phyloP scores from a whole-genome alignment of 2,113 vertebrate species.

The Boleophthalmus pectinirostris region DNA sequence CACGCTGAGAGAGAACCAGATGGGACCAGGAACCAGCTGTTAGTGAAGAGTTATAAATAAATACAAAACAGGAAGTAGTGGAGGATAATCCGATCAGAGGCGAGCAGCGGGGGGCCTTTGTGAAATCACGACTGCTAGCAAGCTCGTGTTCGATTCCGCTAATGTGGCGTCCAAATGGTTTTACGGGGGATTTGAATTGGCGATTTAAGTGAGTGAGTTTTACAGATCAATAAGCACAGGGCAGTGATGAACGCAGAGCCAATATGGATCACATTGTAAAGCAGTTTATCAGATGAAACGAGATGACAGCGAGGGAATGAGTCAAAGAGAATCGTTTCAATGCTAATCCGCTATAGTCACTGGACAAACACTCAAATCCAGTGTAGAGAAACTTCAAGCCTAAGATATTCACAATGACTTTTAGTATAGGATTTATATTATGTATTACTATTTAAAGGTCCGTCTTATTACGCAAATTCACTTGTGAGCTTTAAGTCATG shows the following conservation, averaged over 20 bases:
- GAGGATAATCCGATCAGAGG: slow-evolving; percentile 16
- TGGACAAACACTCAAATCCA: not conserved
- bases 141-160: not conserved
- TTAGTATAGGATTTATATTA: too few relatives aligned
- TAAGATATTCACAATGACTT: not conserved
- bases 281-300: not conserved
- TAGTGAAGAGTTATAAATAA: slow-evolving; percentile 19
- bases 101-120: slow-evolving; percentile 25
- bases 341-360: not conserved
- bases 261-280: not conserved
- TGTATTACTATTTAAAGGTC: too few relatives aligned
- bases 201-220: slow-evolving; percentile 1
- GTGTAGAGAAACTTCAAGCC: not conserved
- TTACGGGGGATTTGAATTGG: slow-evolving; percentile 12
- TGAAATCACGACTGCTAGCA: not conserved
- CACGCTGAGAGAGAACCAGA: not conserved
- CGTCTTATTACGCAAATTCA: too few relatives aligned
- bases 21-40: not conserved
- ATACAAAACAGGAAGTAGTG: slow-evolving; percentile 20
- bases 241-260: not conserved
- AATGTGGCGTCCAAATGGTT: slow-evolving; percentile 19
- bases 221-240: slow-evolving; percentile 7
- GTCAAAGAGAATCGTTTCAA: not conserved
- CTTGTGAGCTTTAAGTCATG: too few relatives aligned
- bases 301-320: too few relatives aligned